Conservation (phyloP, 1,140 invertebrate genomes). For the Lysiphlebus fabarum region DNA sequence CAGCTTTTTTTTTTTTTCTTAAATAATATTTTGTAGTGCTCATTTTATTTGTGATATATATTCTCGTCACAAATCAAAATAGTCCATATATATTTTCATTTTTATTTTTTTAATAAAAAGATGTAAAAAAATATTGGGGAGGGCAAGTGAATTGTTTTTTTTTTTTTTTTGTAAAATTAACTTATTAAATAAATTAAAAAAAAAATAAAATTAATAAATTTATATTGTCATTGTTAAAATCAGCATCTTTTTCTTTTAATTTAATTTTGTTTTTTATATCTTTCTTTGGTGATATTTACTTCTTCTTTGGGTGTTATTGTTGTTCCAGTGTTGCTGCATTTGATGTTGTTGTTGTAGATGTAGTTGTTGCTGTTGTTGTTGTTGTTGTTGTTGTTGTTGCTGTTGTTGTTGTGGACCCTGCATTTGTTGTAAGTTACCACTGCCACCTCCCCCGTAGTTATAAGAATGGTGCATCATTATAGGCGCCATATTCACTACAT, state of each 20-base stretch:
- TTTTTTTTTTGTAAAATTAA: no score
- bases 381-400: slow-evolving; percentile 42
- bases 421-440: slow-evolving; percentile 60
- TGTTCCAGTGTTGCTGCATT: slow-evolving; percentile 61
- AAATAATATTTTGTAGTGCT: no score
- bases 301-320: slow-evolving; percentile 57
- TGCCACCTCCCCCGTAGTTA: slow-evolving; percentile 61
- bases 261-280: slow-evolving; percentile 29
- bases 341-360: slow-evolving; percentile 56
- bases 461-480: slow-evolving; percentile 61
- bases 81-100: no score
- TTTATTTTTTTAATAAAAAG: no score
- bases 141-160: no score
- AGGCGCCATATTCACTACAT: slow-evolving; percentile 58
- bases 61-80: no score
- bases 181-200: no score
- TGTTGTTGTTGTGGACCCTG: slow-evolving; percentile 53
- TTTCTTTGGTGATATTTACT: slow-evolving; percentile 55
- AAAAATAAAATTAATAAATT: no score
- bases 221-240: background rate
- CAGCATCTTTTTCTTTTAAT: slow-evolving; percentile 10
- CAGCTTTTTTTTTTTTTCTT: no score
- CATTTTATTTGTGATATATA: no score
- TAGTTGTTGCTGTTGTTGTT: slow-evolving; percentile 44
- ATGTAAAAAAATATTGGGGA: no score